Evolutionary conservation across 2,888 invertebrate genomes (phyloP).

Genomic region (Exephanes ischioxanthus): DNA sequence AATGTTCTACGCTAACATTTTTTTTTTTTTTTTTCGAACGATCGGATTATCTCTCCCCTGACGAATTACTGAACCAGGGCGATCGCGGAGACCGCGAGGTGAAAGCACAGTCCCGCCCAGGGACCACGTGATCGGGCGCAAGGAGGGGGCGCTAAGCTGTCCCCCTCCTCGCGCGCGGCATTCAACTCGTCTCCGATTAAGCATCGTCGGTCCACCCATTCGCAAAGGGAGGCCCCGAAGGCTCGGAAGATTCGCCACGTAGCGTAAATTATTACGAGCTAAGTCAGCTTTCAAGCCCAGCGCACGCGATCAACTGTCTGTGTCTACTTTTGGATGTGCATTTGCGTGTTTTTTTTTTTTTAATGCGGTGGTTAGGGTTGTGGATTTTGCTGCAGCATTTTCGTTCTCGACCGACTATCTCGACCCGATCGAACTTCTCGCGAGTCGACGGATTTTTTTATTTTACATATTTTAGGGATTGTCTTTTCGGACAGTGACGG

Average conservation of each 20-base stretch:
- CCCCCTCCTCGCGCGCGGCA: neutral
- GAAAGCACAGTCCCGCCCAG: neutral
- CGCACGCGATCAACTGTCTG: constrained; percentile 69
- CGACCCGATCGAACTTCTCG: constrained; percentile 58
- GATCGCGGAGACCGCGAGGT: constrained; percentile 12
- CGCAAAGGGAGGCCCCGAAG: constrained; percentile 11
- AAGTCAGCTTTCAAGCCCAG: constrained; percentile 72
- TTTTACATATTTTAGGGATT: constrained; percentile 22
- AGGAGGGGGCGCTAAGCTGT: neutral
- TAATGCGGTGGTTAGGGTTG: constrained; percentile 5
- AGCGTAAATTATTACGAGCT: constrained; percentile 64
- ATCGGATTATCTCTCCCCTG: constrained; percentile 47
- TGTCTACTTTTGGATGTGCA: constrained; percentile 60
- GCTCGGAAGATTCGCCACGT: constrained; percentile 19
- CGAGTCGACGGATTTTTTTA: constrained; percentile 33
- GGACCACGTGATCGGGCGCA: no score
- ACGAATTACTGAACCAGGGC: constrained; percentile 32
- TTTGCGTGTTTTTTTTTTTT: constrained; percentile 31
- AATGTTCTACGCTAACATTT: constrained; percentile 52
- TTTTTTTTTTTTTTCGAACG: constrained; percentile 39
- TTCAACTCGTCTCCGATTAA: neutral
- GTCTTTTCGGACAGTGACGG: neutral
- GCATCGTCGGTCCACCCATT: constrained; percentile 3
- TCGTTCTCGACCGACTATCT: constrained; percentile 51
- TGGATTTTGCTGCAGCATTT: constrained; percentile 59